A percentile compares a stretch with the other conserved stretches of the same genome.
Evolutionary conservation across 2,797 vertebrate species (phyloP).

Genomic region (Enteromius afrohamiltoni): DNA sequence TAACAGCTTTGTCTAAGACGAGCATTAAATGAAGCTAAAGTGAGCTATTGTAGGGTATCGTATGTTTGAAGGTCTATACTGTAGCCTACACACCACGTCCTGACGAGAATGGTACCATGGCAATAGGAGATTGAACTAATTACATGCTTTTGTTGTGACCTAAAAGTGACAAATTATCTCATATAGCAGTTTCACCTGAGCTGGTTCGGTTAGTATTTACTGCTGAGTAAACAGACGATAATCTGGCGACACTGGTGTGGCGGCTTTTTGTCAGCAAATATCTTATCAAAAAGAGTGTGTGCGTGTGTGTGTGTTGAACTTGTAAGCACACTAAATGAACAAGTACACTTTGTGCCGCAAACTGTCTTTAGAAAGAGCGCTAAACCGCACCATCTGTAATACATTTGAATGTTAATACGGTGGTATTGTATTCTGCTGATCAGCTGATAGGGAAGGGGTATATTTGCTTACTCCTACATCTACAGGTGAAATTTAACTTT

Average conservation of each 20-base stretch:
- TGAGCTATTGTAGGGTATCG: slow-evolving; percentile 58
- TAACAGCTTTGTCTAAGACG: slow-evolving; percentile 51
- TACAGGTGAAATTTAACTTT: slow-evolving; percentile 33
- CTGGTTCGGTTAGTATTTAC: slow-evolving; percentile 64
- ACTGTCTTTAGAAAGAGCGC: neutral
- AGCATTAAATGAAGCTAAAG: slow-evolving; percentile 42
- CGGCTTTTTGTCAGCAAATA: slow-evolving; percentile 47
- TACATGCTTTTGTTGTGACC: slow-evolving; percentile 76
- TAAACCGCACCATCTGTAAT: slow-evolving; percentile 34
- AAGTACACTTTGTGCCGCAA: slow-evolving; percentile 40
- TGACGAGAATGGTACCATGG: slow-evolving; percentile 59
- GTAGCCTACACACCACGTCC: slow-evolving; percentile 59
- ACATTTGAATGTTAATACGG: slow-evolving; percentile 13
- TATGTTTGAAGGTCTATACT: slow-evolving; percentile 66
- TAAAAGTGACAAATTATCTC: slow-evolving; percentile 79
- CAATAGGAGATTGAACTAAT: slow-evolving; percentile 75
- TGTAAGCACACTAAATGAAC: slow-evolving; percentile 54
- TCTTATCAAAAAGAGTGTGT: slow-evolving; percentile 68
- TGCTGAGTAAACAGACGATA: slow-evolving; percentile 76
- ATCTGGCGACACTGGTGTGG: slow-evolving; percentile 49
- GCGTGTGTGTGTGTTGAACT: slow-evolving; percentile 63
- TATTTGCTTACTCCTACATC: slow-evolving; percentile 36
- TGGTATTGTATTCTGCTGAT: slow-evolving; percentile 33
- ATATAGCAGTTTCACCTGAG: slow-evolving; percentile 73
- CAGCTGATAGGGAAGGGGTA: slow-evolving; percentile 10